Conservation (phyloP, 2,888 invertebrate genomes). For the Calliphora vomitoria region DNA sequence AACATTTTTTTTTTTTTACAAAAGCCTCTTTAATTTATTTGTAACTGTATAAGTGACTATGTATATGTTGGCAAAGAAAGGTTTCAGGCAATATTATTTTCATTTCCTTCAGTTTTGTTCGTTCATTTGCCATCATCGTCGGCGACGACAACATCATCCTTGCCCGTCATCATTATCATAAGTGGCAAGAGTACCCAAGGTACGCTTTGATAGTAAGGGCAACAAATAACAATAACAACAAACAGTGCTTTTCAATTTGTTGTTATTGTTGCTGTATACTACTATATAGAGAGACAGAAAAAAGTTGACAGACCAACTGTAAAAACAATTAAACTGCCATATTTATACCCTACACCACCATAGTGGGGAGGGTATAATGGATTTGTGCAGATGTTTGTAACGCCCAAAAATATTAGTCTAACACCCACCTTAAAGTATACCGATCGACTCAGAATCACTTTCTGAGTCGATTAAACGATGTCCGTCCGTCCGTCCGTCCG, state of each 20-base stretch:
- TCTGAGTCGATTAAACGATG: no score
- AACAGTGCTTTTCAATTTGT: constrained; percentile 22
- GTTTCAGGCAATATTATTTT: constrained; percentile 62
- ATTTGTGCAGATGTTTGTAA: no score
- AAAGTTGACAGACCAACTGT: constrained; percentile 71
- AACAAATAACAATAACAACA: constrained; percentile 47
- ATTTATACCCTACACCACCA: no score
- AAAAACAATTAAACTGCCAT: constrained; percentile 72
- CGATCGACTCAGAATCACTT: no score
- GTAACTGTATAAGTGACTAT: background rate
- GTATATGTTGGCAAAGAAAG: constrained; percentile 2
- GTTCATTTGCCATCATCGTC: constrained; percentile 43
- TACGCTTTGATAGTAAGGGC: constrained; percentile 28
- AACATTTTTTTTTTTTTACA: constrained; percentile 21
- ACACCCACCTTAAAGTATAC: no score
- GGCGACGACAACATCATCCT: constrained; percentile 42
- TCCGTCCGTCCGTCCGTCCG: no score
- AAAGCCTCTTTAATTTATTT: constrained; percentile 7
- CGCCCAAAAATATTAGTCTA: no score
- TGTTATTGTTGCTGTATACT: constrained; percentile 31
- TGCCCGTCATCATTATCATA: constrained; percentile 41
- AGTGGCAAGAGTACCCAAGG: constrained; percentile 39
- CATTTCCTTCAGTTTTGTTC: constrained; percentile 58
- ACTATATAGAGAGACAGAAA: background rate
- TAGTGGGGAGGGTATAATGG: no score